Evolutionary conservation across 64 coral and sea anemone genomes (phyloP).

Genomic region (Dendrophyllia cribrosa): DNA sequence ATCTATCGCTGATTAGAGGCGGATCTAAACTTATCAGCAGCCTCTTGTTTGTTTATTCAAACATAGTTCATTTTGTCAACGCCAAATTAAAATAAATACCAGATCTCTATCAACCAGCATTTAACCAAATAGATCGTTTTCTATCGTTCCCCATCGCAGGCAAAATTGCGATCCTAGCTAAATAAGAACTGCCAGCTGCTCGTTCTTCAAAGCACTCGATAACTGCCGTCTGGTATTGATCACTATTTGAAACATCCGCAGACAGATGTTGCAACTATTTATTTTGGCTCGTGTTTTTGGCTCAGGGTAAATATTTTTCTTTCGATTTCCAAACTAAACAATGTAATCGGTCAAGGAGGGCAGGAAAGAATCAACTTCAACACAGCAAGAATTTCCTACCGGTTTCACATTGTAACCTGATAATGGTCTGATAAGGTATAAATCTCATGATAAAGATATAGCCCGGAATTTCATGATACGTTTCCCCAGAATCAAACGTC

Average conservation of each 20-base stretch:
- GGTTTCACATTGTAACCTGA: background rate
- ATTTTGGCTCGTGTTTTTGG: constrained; percentile 26
- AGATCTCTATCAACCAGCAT: background rate
- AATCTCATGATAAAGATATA: background rate
- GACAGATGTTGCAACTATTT: background rate
- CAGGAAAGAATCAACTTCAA: background rate
- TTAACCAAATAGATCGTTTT: background rate
- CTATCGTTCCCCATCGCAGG: background rate
- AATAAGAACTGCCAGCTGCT: background rate
- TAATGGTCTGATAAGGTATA: background rate
- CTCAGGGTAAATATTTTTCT: background rate
- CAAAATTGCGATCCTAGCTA: background rate
- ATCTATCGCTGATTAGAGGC: constrained; percentile 21
- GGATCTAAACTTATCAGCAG: constrained; percentile 1
- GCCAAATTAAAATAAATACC: background rate
- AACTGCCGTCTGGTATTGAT: background rate
- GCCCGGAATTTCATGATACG: no score
- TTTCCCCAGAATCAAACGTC: no score
- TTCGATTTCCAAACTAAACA: constrained; percentile 7
- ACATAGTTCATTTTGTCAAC: background rate
- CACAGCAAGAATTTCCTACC: background rate
- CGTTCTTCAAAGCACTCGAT: background rate
- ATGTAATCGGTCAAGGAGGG: background rate
- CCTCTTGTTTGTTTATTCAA: constrained; percentile 20
- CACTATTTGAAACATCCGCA: background rate